phyloP scores from a whole-genome alignment of 2,888 invertebrate species.

The Caenorhabditis parvicauda region DNA sequence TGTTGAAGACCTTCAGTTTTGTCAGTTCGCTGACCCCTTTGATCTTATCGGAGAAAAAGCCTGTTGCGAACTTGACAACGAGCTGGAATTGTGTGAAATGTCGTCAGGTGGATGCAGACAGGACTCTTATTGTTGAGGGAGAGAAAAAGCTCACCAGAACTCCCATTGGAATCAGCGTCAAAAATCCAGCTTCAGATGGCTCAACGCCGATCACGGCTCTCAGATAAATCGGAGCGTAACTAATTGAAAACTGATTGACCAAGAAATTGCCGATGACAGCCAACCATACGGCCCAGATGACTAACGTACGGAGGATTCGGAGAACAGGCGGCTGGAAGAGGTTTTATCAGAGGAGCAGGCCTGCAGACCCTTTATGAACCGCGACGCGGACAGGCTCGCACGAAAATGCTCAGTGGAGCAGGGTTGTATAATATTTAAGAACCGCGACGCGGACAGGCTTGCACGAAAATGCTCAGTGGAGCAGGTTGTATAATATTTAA shows the following conservation, averaged over 20 bases:
- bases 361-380: neutral
- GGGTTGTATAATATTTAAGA: too few relatives aligned
- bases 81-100: conserved; percentile 23
- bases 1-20: conserved; percentile 48
- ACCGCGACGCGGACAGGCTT: too few relatives aligned
- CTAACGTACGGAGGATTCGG: conserved; percentile 34
- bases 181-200: conserved; percentile 29
- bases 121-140: neutral
- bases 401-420: neutral
- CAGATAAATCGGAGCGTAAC: conserved; percentile 37
- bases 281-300: conserved; percentile 43
- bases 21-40: conserved; percentile 35
- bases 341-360: neutral
- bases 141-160: conserved; percentile 1
- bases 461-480: too few relatives aligned
- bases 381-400: too few relatives aligned
- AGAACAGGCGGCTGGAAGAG: conserved; percentile 31
- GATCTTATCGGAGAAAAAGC: conserved; percentile 39
- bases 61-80: conserved; percentile 38
- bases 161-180: conserved; percentile 21
- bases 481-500: too few relatives aligned
- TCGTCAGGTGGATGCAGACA: conserved; percentile 1
- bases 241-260: conserved; percentile 35
- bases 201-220: conserved; percentile 31
- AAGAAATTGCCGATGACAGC: conserved; percentile 44